Conservation (phyloP, 2,113 vertebrate species). For the Paracanthobrama guichenoti region DNA sequence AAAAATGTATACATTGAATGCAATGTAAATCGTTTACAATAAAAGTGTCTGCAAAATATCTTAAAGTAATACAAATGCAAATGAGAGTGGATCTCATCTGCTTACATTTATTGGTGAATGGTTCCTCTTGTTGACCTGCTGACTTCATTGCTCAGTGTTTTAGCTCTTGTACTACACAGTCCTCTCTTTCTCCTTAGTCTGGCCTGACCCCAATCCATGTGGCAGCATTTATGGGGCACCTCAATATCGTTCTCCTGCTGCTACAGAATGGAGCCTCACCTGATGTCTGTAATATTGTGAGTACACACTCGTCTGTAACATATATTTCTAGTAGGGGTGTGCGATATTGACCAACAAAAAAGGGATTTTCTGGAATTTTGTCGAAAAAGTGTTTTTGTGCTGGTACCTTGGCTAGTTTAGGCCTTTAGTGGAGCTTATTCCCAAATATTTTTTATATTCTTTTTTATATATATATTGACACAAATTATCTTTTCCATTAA, state of each 20-base stretch:
- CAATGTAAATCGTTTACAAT: too few species aligned
- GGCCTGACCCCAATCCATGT: conserved; percentile 98
- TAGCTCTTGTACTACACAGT: too few species aligned
- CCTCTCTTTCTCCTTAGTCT: conserved; percentile 75
- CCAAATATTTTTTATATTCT: background rate
- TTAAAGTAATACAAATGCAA: too few species aligned
- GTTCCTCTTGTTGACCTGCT: too few species aligned
- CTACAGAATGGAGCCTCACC: conserved; percentile 98
- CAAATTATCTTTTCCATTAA: background rate
- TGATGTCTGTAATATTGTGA: conserved; percentile 97
- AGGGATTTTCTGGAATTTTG: background rate
- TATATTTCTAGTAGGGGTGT: background rate
- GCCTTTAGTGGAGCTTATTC: background rate
- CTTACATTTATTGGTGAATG: too few species aligned
- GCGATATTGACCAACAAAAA: background rate
- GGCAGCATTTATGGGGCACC: conserved; percentile 98
- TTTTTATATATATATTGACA: too few species aligned
- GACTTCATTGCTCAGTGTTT: too few species aligned
- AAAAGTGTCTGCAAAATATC: too few species aligned
- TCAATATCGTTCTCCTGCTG: conserved; percentile 97
- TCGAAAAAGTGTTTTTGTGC: background rate
- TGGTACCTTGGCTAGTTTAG: background rate
- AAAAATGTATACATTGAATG: too few species aligned
- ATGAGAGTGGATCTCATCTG: too few species aligned
- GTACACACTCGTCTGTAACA: conserved; percentile 62